Evolutionary conservation across 2,113 vertebrate species (phyloP), one percentile per base, ranked within the genome.

Genomic region (Petaurus breviceps): DNA sequence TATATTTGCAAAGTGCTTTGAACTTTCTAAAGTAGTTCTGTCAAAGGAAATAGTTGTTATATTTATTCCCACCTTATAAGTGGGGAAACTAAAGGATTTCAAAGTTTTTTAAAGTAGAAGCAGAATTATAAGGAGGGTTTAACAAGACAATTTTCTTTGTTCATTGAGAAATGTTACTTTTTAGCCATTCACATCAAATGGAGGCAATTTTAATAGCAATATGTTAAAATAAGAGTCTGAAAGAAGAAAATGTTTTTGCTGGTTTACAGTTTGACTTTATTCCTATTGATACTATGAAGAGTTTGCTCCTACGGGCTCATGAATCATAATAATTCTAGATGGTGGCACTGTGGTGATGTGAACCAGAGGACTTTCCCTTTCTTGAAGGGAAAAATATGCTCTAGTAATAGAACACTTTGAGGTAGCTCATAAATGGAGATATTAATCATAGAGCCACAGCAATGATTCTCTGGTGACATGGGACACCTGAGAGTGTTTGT

Each of bases 231-330:
- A 92, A 94, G 93, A 93, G 97, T 97, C 92, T 0, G 0, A 97
- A 93, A 97, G 28, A 93, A 93, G 95, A 54, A 97, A 97, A 84
- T 43, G 19, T 89, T 94, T 25, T 31, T 96, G 95, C 96, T 92
- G 0, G 96, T 91, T 93, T 96, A 95, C 49, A 92, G 11, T 94
- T 91, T 95, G 97, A 53, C 61, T 96, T 97, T 92, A 90, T 97
- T 0, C 0, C 95, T 94, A 95, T 95, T 96, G 97, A 95, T 92
- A 93, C 95, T 93, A 52, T 43, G 68, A 84, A 84, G 68, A 84
- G 6, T 11, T 84, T 84, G 68, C 8, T 23, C 68, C n/a, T 4
- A 77, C n/a, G 19, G 37, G 16, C 37, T 77, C 3, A 1, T 84
- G 16, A 43, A 84, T 43, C 68, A 84, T 92, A 97, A 94, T 54